phyloP scores from a whole-genome alignment of 2,113 vertebrate species.

The Elanus axillaris region DNA sequence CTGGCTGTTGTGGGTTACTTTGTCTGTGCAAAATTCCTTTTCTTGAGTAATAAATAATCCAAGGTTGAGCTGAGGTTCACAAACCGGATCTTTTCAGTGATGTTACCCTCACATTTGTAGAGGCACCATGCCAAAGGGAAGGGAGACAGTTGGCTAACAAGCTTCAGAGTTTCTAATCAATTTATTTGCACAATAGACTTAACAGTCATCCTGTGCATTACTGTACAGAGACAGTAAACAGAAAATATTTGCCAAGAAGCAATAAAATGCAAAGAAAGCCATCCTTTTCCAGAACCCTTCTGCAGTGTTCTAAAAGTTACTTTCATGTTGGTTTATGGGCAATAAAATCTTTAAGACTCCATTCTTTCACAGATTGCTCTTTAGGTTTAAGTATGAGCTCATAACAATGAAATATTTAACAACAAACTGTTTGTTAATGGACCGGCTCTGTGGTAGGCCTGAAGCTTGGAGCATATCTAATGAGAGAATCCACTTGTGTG shows the following conservation, averaged over 20 bases:
- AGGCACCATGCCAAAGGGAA: not conserved
- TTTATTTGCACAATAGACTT: not conserved
- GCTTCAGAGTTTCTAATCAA: not conserved
- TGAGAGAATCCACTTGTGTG: not conserved
- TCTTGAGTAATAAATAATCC: not conserved
- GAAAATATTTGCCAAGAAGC: not conserved
- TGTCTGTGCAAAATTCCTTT: not conserved
- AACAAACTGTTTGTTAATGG: conserved; percentile 62
- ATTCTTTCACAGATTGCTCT: conserved; percentile 42
- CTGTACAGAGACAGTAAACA: not conserved
- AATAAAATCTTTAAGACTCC: conserved; percentile 52
- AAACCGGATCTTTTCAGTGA: not conserved
- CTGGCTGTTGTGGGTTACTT: fast-evolving
- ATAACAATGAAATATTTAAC: conserved; percentile 64
- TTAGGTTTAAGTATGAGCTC: conserved; percentile 45
- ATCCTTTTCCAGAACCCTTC: not conserved
- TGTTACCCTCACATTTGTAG: not conserved
- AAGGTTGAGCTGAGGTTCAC: not conserved
- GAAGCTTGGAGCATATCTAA: conserved; percentile 24
- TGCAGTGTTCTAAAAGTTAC: conserved; percentile 23
- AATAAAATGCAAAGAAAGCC: not conserved
- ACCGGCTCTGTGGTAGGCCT: conserved; percentile 12
- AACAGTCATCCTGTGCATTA: not conserved
- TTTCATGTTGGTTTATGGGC: conserved; percentile 39
- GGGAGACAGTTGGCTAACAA: not conserved